Conservation (phyloP, 64 coral and sea anemone genomes). For the Cladopsammia gracilis region DNA sequence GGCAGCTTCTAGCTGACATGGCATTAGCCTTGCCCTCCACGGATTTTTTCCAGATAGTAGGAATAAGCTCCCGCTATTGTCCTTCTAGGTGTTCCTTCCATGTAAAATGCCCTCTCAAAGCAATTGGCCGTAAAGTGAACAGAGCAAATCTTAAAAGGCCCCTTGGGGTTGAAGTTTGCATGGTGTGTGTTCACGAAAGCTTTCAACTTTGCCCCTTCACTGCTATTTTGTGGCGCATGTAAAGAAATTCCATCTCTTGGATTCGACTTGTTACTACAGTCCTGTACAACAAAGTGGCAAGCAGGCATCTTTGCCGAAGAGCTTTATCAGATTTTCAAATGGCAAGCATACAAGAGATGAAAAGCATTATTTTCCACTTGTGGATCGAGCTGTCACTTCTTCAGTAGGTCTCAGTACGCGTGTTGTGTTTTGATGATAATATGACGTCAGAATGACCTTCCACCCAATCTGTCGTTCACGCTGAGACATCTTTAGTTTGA, state of each 20-base stretch:
- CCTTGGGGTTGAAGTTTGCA: conserved; percentile 19
- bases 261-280: conserved; percentile 9
- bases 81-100: not conserved
- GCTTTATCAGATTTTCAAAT: not conserved
- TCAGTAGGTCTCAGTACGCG: not conserved
- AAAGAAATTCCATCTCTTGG: not conserved
- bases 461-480: not conserved
- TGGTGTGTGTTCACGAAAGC: conserved; percentile 4
- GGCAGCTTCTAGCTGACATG: not conserved
- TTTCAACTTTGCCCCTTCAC: conserved; percentile 15
- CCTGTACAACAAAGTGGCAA: not conserved
- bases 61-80: not conserved
- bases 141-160: conserved; percentile 8
- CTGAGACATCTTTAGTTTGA: not conserved
- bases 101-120: not conserved
- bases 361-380: not conserved
- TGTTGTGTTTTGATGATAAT: not conserved
- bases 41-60: not conserved
- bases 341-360: not conserved
- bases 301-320: conserved; percentile 11
- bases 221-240: not conserved
- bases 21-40: not conserved
- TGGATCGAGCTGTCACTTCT: not conserved
- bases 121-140: conserved; percentile 19
- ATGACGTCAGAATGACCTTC: not conserved